Percentiles rank a stretch among this genome's conserved stretches.
Evolutionary conservation across 2,888 invertebrate species (phyloP).

Genomic region (Camptogramma bilineatum): DNA sequence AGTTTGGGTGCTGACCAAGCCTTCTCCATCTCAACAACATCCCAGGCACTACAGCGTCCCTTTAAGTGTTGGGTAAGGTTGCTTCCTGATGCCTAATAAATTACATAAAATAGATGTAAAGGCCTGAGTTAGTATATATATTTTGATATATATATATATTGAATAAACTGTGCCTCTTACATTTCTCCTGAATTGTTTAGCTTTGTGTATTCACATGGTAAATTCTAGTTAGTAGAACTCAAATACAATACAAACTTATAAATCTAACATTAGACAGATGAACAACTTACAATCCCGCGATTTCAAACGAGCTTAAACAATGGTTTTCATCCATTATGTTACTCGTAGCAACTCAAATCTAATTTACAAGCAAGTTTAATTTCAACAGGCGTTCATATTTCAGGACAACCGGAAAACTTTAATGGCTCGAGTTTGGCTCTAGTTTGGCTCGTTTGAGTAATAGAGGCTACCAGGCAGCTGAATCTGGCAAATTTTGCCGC

Average conservation of each 20-base stretch:
- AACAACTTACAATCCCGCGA: slow-evolving; percentile 28
- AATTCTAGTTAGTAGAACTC: slow-evolving; percentile 1
- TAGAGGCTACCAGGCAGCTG: slow-evolving; percentile 62
- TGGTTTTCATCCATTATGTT: slow-evolving; percentile 41
- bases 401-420: slow-evolving; percentile 46
- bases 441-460: slow-evolving; percentile 71
- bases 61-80: too few relatives aligned
- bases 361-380: slow-evolving; percentile 51
- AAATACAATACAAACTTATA: slow-evolving; percentile 18
- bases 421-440: slow-evolving; percentile 37
- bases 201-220: slow-evolving; percentile 5
- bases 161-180: background rate
- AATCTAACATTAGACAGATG: slow-evolving; percentile 28
- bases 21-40: too few relatives aligned
- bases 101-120: too few relatives aligned
- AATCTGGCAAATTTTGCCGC: slow-evolving; percentile 66
- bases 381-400: slow-evolving; percentile 65
- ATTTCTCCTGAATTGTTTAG: background rate
- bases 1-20: too few relatives aligned
- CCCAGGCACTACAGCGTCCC: too few relatives aligned
- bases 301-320: slow-evolving; percentile 35
- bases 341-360: slow-evolving; percentile 37
- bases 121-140: too few relatives aligned
- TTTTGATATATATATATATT: too few relatives aligned
- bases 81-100: too few relatives aligned